phyloP scores from a whole-genome alignment of 2,113 vertebrate species.

The Eublepharis macularius region DNA sequence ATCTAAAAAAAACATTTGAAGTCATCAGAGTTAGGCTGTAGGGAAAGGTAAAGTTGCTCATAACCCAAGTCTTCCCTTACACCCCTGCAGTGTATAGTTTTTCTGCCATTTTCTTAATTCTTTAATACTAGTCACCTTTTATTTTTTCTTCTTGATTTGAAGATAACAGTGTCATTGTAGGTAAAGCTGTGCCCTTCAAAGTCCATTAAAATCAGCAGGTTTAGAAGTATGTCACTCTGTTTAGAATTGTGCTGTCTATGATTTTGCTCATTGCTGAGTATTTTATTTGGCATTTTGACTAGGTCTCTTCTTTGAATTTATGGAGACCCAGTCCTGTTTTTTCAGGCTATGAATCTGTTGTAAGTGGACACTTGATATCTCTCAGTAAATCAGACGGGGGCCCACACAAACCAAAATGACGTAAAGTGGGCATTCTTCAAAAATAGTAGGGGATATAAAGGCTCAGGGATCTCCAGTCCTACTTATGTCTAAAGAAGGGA shows the following conservation, averaged over 20 bases:
- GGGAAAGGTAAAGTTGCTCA: conserved; percentile 18
- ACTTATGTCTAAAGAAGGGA: too few species aligned
- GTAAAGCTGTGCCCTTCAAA: too few species aligned
- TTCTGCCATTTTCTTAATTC: neutral
- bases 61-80: neutral
- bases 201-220: too few species aligned
- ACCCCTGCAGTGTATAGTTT: neutral
- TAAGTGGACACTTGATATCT: too few species aligned
- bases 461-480: too few species aligned
- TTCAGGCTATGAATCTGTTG: neutral
- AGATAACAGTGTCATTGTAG: neutral
- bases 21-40: conserved; percentile 45
- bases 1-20: conserved; percentile 57
- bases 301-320: neutral
- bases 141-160: neutral
- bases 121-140: neutral
- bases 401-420: too few species aligned
- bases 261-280: neutral
- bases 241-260: too few species aligned
- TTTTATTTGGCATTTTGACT: neutral
- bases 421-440: too few species aligned
- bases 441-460: too few species aligned
- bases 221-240: too few species aligned
- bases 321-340: neutral
- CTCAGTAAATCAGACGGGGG: too few species aligned